Conservation (phyloP, 2,113 vertebrate genomes). For the Petrocephalus zakoni region DNA sequence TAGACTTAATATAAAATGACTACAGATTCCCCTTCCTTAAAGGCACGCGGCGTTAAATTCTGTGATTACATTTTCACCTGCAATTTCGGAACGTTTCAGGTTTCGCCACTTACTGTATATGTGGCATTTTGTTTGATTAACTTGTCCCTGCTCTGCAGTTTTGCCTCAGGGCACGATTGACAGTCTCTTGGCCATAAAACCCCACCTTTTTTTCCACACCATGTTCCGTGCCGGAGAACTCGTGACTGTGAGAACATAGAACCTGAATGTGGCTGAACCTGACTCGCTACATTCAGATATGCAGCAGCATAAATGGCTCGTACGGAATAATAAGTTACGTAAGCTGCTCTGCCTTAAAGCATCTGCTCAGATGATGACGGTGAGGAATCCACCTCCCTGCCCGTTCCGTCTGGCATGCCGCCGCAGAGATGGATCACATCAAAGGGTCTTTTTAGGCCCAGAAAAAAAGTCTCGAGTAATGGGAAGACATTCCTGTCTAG, state of each 20-base stretch:
- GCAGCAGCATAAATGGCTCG: not conserved
- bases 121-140: no score
- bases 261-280: not conserved
- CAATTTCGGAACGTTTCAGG: no score
- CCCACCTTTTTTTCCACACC: not conserved
- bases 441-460: not conserved
- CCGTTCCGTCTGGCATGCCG: not conserved
- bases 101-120: no score
- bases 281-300: not conserved
- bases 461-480: constrained; percentile 31
- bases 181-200: not conserved
- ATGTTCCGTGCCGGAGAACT: not conserved
- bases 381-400: not conserved
- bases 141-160: not conserved
- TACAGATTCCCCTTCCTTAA: no score
- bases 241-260: not conserved
- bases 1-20: no score
- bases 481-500: constrained; percentile 37
- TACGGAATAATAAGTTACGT: constrained; percentile 1
- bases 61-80: no score
- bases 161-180: not conserved
- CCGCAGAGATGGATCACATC: not conserved
- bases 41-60: no score
- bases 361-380: not conserved
- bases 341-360: not conserved